These are phyloP conservation scores for Phaethornis superciliosus DNA, from an alignment of 2,113 vertebrate species.

Conservation along the genomic window DNA sequence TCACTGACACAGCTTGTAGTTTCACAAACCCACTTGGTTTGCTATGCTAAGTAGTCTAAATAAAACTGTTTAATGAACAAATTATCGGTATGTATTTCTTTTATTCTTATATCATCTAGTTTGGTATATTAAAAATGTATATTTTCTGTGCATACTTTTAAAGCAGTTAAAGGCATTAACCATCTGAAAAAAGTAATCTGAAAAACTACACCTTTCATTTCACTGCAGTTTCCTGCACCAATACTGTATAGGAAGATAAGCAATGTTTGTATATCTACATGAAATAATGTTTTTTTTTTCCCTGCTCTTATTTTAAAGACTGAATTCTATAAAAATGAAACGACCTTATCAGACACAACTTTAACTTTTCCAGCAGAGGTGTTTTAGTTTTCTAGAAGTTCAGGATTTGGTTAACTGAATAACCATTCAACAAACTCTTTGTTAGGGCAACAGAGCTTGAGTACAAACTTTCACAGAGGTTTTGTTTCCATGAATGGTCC, in stretches of 20 bases:
- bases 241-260: not conserved
- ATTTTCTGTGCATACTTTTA: not conserved
- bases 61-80: not conserved
- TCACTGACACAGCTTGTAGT: too few species aligned
- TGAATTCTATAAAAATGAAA: not conserved
- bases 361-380: not conserved
- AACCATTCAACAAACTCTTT: not conserved
- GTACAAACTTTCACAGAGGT: not conserved
- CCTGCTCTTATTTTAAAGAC: not conserved
- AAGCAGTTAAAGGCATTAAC: not conserved
- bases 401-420: not conserved
- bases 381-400: not conserved
- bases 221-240: accelerated
- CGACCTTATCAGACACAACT: not conserved
- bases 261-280: not conserved
- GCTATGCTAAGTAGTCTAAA: not conserved
- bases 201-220: not conserved
- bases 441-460: accelerated
- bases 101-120: not conserved
- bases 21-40: not conserved
- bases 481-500: not conserved
- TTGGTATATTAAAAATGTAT: not conserved
- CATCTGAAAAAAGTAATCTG: not conserved
- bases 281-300: not conserved
- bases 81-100: not conserved